phyloP scores from a whole-genome alignment of 2,888 invertebrate genomes.

The Dorcus parallelipipedus region DNA sequence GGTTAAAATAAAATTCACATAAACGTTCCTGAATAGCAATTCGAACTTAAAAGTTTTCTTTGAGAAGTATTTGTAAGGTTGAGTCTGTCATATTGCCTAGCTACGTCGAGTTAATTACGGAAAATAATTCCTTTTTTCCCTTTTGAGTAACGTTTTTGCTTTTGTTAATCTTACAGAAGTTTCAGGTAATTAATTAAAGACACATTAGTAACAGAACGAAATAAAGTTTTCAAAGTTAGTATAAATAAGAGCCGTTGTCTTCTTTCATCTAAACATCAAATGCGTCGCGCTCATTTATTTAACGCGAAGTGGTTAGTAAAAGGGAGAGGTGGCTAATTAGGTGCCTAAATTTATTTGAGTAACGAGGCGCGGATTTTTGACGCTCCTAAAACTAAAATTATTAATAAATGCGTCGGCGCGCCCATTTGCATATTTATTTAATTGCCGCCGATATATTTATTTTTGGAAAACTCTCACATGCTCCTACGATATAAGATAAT shows the following conservation, averaged over 20 bases:
- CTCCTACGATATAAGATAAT: background rate
- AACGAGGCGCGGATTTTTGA: slow-evolving; percentile 28
- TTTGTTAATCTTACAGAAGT: background rate
- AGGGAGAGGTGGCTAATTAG: slow-evolving; percentile 28
- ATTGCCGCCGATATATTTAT: slow-evolving; percentile 2
- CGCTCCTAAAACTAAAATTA: slow-evolving; percentile 24
- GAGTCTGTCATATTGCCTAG: no score
- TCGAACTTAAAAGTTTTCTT: no score
- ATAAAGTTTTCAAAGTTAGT: slow-evolving; percentile 7
- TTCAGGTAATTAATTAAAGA: background rate
- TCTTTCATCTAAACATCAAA: slow-evolving; percentile 18
- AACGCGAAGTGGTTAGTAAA: slow-evolving; percentile 14
- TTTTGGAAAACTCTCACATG: slow-evolving; percentile 1
- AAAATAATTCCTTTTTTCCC: no score
- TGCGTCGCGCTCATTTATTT: slow-evolving; percentile 20
- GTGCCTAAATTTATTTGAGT: slow-evolving; percentile 31
- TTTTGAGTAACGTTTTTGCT: no score
- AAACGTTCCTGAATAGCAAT: no score
- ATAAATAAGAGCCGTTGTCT: slow-evolving; percentile 10
- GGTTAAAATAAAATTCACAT: no score
- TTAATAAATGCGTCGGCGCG: slow-evolving; percentile 2
- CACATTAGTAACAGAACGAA: background rate
- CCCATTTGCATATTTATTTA: background rate
- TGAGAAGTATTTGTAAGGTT: no score
- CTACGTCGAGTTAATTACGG: no score